Conservation (phyloP, 2,797 vertebrate species). For the Rhinichthys osculus region DNA sequence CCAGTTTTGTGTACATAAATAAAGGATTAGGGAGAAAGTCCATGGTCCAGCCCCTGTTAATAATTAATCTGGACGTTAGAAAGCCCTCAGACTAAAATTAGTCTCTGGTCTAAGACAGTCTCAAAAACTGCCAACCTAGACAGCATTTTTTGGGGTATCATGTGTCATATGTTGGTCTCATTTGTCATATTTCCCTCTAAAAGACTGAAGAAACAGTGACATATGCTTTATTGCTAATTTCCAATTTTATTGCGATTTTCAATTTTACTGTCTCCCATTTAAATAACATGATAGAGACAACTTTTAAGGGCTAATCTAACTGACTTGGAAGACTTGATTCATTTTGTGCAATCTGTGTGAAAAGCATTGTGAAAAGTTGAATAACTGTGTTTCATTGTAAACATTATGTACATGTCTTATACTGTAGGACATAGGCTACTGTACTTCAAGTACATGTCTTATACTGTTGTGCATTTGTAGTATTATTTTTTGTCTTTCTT, state of each 20-base stretch:
- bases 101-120: not conserved
- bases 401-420: not conserved
- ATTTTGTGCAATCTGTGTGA: not conserved
- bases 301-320: not conserved
- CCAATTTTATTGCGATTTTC: not conserved
- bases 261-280: not conserved
- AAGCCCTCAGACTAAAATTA: constrained; percentile 40
- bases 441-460: not conserved
- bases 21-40: constrained; percentile 57
- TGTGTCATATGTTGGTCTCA: not conserved
- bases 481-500: not conserved
- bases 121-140: not conserved
- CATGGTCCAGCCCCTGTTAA: constrained; percentile 56
- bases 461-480: not conserved
- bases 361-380: not conserved
- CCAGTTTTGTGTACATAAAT: constrained; percentile 43
- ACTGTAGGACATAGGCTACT: not conserved
- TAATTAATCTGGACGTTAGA: constrained; percentile 49
- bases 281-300: not conserved
- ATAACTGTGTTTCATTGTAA: not conserved
- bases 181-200: not conserved
- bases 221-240: not conserved
- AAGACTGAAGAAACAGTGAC: not conserved
- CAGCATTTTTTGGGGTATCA: not conserved
- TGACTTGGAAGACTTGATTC: not conserved